A percentile compares a stretch with the other conserved stretches of the same genome.
phyloP scores from a whole-genome alignment of 2,888 invertebrate genomes.

The Cheilosia soror region DNA sequence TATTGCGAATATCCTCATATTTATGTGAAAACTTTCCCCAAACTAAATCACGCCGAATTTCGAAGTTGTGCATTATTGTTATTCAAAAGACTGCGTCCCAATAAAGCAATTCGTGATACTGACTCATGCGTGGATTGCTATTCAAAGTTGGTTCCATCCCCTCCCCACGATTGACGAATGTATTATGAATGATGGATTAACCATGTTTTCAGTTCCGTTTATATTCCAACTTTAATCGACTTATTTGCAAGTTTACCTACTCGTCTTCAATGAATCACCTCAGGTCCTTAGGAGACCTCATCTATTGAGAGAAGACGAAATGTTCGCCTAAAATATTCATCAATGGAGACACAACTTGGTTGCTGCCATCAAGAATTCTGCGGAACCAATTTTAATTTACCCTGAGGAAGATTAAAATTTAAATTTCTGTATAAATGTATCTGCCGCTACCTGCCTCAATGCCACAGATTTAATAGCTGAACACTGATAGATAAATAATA shows the following conservation, averaged over 20 bases:
- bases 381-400: neutral
- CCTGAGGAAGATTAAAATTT: conserved; percentile 40
- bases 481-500: conserved; percentile 32
- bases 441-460: conserved; percentile 47
- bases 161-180: neutral
- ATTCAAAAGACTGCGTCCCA: conserved; percentile 37
- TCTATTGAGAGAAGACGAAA: neutral
- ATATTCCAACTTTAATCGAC: conserved; percentile 12
- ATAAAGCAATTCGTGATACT: conserved; percentile 43
- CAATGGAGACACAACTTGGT: no score
- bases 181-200: no score
- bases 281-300: neutral
- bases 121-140: conserved; percentile 46
- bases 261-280: conserved; percentile 45
- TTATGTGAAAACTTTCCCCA: conserved; percentile 41
- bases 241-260: conserved; percentile 17
- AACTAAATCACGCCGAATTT: conserved; percentile 25
- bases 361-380: no score
- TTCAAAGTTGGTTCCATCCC: conserved; percentile 49
- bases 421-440: neutral
- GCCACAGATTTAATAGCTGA: conserved; percentile 47
- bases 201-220: conserved; percentile 14
- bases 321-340: neutral
- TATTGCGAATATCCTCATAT: neutral
- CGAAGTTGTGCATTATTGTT: conserved; percentile 21